A percentile compares a stretch with the other conserved stretches of the same genome.
Conservation (phyloP, 2,797 vertebrate genomes). For the Enteromius argenteus region DNA sequence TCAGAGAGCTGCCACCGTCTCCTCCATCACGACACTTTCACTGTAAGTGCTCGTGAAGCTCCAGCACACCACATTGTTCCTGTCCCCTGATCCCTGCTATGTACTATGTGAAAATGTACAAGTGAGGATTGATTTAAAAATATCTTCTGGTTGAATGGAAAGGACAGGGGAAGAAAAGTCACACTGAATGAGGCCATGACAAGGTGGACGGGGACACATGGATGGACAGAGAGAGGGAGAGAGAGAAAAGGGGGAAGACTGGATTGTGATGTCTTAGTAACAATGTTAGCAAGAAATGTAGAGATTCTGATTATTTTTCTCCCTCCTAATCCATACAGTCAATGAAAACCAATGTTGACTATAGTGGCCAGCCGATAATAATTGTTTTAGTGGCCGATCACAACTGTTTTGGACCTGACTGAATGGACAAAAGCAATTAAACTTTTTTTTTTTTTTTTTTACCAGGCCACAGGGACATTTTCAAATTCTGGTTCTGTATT, state of each 20-base stretch:
- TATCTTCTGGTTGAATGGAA: slow-evolving; percentile 36
- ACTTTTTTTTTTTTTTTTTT: too few species aligned
- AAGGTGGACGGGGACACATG: not conserved
- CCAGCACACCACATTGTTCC: not conserved
- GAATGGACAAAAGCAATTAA: not conserved
- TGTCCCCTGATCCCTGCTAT: slow-evolving; percentile 1
- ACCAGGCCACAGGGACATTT: too few species aligned
- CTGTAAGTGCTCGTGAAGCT: slow-evolving; percentile 36
- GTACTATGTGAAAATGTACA: slow-evolving; percentile 24
- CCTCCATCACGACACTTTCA: slow-evolving; percentile 32
- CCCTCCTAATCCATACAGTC: not conserved
- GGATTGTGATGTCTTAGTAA: not conserved
- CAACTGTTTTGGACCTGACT: not conserved
- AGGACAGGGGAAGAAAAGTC: slow-evolving; percentile 4
- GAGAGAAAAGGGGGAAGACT: not conserved
- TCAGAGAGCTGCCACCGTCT: slow-evolving; percentile 1
- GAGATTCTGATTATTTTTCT: not conserved
- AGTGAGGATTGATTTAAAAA: slow-evolving; percentile 27
- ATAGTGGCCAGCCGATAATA: too few species aligned
- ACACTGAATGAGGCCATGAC: slow-evolving; percentile 3
- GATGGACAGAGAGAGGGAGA: not conserved
- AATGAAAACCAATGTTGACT: not conserved
- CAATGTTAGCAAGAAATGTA: not conserved
- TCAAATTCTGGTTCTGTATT: too few species aligned
- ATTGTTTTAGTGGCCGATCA: too few species aligned